A percentile compares a stretch with the other conserved stretches of the same genome.
These are phyloP conservation scores for Himalopsyche anomala DNA, from an alignment of 2,888 invertebrate genomes.

Conservation along the genomic window DNA sequence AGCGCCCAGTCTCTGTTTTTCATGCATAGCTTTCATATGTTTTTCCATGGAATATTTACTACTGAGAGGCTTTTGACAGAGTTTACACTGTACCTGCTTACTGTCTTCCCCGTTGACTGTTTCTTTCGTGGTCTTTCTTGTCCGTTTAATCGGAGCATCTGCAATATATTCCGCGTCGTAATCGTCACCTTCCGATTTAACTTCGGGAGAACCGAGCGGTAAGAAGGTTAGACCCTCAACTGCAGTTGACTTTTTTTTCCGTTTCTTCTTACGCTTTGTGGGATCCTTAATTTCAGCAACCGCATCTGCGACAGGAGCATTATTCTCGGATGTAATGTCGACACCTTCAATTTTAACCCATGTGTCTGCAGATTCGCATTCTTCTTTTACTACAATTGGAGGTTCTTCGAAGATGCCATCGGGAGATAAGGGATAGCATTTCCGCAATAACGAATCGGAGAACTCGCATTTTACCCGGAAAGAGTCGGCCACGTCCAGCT, in stretches of 20 bases:
- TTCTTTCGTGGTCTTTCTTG: background rate
- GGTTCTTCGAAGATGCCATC: conserved; percentile 4
- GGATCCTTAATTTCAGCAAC: background rate
- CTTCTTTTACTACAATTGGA: background rate
- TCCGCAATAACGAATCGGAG: conserved; percentile 69
- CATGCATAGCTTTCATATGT: conserved; percentile 72
- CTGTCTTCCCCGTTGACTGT: background rate
- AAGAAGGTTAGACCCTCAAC: conserved; percentile 46
- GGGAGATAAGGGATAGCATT: conserved; percentile 60
- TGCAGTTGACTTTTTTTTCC: conserved; percentile 11
- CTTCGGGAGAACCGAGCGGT: conserved; percentile 31
- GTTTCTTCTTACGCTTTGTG: background rate
- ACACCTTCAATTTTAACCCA: conserved; percentile 1
- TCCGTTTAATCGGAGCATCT: conserved; percentile 2
- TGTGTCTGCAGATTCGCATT: background rate
- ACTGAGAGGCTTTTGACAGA: conserved; percentile 58
- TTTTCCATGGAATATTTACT: conserved; percentile 67
- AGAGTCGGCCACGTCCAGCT: conserved; percentile 45
- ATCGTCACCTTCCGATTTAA: conserved; percentile 14
- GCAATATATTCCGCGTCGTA: conserved; percentile 12
- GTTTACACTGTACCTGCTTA: conserved; percentile 52
- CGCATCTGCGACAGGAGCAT: background rate
- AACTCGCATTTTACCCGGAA: conserved; percentile 69
- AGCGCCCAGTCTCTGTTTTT: conserved; percentile 69
- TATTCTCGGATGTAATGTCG: background rate